phyloP scores from a whole-genome alignment of 2,797 vertebrate genomes.

The Coluber constrictor region DNA sequence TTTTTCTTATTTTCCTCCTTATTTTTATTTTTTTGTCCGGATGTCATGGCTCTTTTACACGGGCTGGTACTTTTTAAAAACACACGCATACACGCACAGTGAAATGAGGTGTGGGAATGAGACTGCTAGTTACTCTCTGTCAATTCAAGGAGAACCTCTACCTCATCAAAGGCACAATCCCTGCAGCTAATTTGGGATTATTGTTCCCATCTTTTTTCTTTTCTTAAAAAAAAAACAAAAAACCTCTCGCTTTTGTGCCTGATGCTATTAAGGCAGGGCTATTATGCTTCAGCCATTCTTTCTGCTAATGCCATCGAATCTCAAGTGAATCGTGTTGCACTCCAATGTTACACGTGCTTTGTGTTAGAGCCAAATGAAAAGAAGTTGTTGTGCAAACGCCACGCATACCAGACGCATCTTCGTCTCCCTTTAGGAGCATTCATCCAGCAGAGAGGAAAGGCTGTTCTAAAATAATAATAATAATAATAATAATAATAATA shows the following conservation, averaged over 20 bases:
- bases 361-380: slow-evolving; percentile 3
- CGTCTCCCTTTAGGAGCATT: not conserved
- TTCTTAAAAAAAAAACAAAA: not conserved
- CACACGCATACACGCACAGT: not conserved
- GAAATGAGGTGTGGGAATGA: not conserved
- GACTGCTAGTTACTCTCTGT: not conserved
- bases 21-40: not conserved
- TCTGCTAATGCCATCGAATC: slow-evolving; percentile 10
- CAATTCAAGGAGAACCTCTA: not conserved
- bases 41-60: not conserved
- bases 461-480: not conserved
- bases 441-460: not conserved
- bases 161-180: not conserved
- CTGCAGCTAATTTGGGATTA: not conserved
- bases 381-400: not conserved
- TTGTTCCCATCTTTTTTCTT: not conserved
- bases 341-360: not conserved
- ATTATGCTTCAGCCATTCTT: not conserved
- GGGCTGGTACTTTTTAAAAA: not conserved
- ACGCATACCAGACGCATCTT: not conserved
- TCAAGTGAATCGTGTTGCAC: slow-evolving; percentile 2
- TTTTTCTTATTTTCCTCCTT: too few relatives aligned
- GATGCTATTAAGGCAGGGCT: not conserved
- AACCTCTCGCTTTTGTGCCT: not conserved
- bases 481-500: not conserved